These are phyloP conservation scores for Eulithis prunata DNA, from an alignment of 2,888 invertebrate species.

Conservation along the genomic window DNA sequence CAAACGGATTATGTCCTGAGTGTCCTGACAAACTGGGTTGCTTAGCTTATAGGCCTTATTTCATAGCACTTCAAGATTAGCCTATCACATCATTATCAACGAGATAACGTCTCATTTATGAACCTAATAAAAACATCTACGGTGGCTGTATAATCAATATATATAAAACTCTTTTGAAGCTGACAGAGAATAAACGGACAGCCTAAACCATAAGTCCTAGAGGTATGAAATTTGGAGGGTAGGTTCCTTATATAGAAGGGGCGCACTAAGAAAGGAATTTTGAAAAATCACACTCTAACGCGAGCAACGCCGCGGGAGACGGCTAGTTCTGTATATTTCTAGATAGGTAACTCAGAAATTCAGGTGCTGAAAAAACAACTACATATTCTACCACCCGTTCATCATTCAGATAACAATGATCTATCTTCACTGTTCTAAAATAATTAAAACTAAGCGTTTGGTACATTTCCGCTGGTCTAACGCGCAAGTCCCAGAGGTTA, in stretches of 20 bases:
- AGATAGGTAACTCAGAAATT: not conserved
- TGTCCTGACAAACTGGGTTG: not conserved
- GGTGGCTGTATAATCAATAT: not conserved
- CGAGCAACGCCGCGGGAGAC: no score
- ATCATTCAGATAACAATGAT: slow-evolving; percentile 1
- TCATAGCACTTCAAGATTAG: slow-evolving; percentile 4
- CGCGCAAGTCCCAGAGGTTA: slow-evolving; percentile 35
- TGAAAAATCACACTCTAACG: no score
- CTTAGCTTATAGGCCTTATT: not conserved
- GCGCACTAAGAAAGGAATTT: no score
- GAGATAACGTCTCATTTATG: not conserved
- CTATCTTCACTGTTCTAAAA: slow-evolving; percentile 7
- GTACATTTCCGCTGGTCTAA: slow-evolving; percentile 35
- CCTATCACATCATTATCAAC: not conserved
- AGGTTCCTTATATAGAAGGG: no score
- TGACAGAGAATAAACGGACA: no score
- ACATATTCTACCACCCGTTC: not conserved
- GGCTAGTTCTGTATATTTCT: no score
- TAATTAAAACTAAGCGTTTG: not conserved
- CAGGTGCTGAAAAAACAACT: not conserved
- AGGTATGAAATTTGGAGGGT: no score
- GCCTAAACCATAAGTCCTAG: no score
- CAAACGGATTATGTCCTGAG: not conserved
- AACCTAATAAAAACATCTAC: slow-evolving; percentile 3
- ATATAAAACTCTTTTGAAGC: no score